phyloP scores from a whole-genome alignment of 2,888 invertebrate genomes.

The Mantis religiosa region DNA sequence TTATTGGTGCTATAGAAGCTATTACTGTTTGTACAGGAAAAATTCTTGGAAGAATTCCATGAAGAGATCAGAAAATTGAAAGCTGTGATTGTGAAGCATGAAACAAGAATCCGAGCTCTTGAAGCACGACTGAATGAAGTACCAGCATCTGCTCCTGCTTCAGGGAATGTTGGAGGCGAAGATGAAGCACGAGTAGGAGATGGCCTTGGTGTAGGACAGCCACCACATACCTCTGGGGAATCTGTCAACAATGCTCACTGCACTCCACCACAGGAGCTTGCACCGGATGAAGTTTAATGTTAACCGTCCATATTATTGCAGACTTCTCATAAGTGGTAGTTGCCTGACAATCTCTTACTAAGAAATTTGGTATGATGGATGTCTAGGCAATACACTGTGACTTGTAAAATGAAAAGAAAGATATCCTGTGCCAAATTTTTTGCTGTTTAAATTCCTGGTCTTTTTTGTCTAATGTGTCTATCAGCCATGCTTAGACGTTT shows the following conservation, averaged over 20 bases:
- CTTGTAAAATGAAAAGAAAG: not conserved
- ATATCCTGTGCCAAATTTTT: not conserved
- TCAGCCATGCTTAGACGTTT: not conserved
- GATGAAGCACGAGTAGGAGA: conserved; percentile 30
- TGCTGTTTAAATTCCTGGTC: not conserved
- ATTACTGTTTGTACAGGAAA: conserved; percentile 50
- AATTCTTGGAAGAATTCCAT: conserved; percentile 75
- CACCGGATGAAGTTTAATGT: conserved; percentile 42
- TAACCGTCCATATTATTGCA: not conserved
- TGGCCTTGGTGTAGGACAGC: conserved; percentile 29
- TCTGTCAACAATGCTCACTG: conserved; percentile 33
- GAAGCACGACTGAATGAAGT: conserved; percentile 51
- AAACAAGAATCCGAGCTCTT: conserved; percentile 76
- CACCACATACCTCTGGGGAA: conserved; percentile 23
- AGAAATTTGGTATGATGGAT: not conserved
- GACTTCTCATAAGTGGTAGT: not conserved
- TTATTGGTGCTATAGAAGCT: not conserved
- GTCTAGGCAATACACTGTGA: not conserved
- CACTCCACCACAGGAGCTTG: conserved; percentile 35
- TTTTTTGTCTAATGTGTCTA: not conserved
- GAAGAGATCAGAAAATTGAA: conserved; percentile 89
- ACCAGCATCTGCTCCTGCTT: not conserved
- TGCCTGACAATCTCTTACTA: not conserved
- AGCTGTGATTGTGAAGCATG: conserved; percentile 91
- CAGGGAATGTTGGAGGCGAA: conserved; percentile 9